Conservation (phyloP, 2,113 vertebrate genomes). For the Lepidothrix coronata region DNA sequence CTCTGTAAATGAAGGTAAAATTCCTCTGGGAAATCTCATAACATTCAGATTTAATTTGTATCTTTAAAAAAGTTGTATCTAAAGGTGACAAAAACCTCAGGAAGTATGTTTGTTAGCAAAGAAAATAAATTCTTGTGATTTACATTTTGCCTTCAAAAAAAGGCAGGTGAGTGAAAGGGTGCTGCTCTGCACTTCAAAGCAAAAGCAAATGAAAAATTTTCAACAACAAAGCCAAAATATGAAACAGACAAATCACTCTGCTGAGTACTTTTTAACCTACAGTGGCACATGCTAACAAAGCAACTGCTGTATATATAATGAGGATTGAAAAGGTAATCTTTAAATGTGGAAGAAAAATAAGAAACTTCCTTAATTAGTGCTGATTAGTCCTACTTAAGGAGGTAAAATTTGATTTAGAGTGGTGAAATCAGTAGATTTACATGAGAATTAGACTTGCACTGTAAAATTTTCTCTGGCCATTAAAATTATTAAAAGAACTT, state of each 20-base stretch:
- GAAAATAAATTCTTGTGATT: constrained; percentile 75
- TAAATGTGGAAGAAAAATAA: constrained; percentile 53
- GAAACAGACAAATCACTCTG: constrained; percentile 70
- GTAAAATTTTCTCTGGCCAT: background rate
- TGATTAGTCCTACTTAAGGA: constrained; percentile 38
- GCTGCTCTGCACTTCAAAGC: constrained; percentile 73
- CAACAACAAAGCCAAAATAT: constrained; percentile 72
- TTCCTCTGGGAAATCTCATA: constrained; percentile 63
- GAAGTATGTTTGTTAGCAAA: constrained; percentile 72
- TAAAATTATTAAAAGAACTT: background rate
- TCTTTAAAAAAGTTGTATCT: constrained; percentile 50
- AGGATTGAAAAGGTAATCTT: constrained; percentile 51
- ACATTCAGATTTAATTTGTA: constrained; percentile 66
- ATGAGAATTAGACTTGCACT: background rate
- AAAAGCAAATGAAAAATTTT: constrained; percentile 65
- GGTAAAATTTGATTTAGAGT: background rate
- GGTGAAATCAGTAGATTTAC: background rate
- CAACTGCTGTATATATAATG: constrained; percentile 19
- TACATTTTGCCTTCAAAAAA: constrained; percentile 73
- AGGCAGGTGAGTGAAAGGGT: constrained; percentile 55
- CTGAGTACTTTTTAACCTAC: constrained; percentile 67
- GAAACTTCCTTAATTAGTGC: constrained; percentile 68
- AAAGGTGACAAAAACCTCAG: constrained; percentile 56
- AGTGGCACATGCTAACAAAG: constrained; percentile 26
- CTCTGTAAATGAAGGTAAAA: constrained; percentile 53